phyloP scores from a whole-genome alignment of 2,797 vertebrate genomes.

The Rhabdomys pumilio region DNA sequence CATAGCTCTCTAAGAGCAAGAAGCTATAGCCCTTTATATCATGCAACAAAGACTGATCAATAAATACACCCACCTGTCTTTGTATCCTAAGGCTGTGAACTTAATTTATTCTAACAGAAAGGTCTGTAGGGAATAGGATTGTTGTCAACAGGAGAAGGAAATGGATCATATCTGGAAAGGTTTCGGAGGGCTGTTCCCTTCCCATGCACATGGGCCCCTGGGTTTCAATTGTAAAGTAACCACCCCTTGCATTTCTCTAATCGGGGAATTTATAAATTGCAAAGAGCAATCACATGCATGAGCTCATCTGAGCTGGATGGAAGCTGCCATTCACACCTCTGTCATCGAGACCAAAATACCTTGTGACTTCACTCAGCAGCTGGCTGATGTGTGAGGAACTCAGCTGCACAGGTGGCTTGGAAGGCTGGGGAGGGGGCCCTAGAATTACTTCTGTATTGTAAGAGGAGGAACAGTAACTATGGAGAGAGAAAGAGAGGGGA shows the following conservation, averaged over 20 bases:
- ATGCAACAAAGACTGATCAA: background rate
- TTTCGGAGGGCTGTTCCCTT: background rate
- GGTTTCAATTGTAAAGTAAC: background rate
- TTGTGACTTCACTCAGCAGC: constrained; percentile 77
- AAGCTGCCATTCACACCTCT: constrained; percentile 77
- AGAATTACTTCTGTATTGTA: background rate
- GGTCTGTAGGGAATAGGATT: background rate
- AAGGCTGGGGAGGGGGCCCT: background rate
- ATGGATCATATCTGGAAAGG: background rate
- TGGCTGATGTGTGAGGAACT: constrained; percentile 65
- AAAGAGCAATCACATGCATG: constrained; percentile 54
- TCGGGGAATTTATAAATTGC: constrained; percentile 47
- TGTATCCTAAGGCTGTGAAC: background rate
- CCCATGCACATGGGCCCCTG: background rate
- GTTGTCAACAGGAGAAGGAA: background rate
- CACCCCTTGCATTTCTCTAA: constrained; percentile 25
- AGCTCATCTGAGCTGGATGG: constrained; percentile 75
- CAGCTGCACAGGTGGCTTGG: constrained; percentile 45
- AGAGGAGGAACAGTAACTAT: background rate
- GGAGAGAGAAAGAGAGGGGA: background rate
- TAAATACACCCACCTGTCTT: background rate
- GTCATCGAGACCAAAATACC: constrained; percentile 80
- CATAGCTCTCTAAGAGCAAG: background rate
- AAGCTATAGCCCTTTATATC: background rate
- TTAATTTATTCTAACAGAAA: background rate